These are phyloP conservation scores for Episyrphus balteatus DNA, from an alignment of 1,140 invertebrate species.

Conservation along the genomic window DNA sequence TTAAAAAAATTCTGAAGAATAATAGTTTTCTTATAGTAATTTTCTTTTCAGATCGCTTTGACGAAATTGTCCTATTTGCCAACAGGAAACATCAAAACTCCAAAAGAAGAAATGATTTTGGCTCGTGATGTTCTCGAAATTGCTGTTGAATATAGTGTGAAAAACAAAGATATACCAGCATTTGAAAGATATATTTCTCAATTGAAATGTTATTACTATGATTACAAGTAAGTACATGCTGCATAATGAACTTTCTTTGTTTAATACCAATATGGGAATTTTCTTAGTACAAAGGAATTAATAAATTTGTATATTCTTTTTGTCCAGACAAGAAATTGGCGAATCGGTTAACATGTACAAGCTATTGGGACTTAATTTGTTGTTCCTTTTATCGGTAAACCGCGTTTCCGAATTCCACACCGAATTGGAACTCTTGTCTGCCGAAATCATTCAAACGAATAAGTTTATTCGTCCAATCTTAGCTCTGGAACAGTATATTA, in stretches of 20 bases:
- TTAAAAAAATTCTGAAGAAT: slow-evolving; percentile 1
- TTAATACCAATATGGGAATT: neutral
- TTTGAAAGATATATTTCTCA: slow-evolving; percentile 96
- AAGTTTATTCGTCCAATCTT: slow-evolving; percentile 92
- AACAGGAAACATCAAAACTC: slow-evolving; percentile 61
- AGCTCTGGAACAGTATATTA: slow-evolving; percentile 93
- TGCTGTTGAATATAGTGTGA: slow-evolving; percentile 90
- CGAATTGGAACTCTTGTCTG: slow-evolving; percentile 88
- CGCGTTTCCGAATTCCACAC: slow-evolving; percentile 98
- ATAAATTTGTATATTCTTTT: slow-evolving; percentile 7
- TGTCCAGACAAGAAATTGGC: slow-evolving; percentile 58
- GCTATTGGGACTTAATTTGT: slow-evolving; percentile 85
- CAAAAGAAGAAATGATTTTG: slow-evolving; percentile 77
- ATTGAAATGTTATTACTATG: slow-evolving; percentile 94
- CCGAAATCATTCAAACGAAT: slow-evolving; percentile 85
- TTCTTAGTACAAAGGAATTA: neutral
- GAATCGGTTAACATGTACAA: slow-evolving; percentile 95
- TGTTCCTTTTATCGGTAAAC: slow-evolving; percentile 94
- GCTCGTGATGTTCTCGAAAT: slow-evolving; percentile 90
- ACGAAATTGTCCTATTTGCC: slow-evolving; percentile 80
- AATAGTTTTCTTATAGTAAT: slow-evolving; percentile 1
- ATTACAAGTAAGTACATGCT: slow-evolving; percentile 67
- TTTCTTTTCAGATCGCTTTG: slow-evolving; percentile 58
- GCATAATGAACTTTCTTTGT: no score
- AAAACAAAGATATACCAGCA: slow-evolving; percentile 79